Base-by-base conservation (phyloP, 2,113 vertebrate species). In the Chaenocephalus aceratus region DNA sequence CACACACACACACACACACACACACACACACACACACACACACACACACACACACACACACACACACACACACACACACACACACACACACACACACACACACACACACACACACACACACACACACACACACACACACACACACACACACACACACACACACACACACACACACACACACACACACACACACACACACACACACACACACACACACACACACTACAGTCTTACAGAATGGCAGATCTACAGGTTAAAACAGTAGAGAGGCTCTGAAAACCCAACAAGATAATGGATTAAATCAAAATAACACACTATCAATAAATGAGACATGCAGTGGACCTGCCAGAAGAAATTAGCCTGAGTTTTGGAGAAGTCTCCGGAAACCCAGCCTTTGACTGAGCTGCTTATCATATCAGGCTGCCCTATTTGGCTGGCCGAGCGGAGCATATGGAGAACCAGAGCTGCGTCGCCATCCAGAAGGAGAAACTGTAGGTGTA, bases 401-500 rank as follows among this genome's bases (percentile, higher is more conserved):
- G 79, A 86, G 80, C 82, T 80, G 72, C 79, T 89, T 82, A 87
- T 79, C 69, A 54, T 59, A 36, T 64, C 66, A 46, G 34, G 76
- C 82, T 83, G 91, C 53, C 83, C 87, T 83, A 79, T 81, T 88
- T 91, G 85, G 89, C 86, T 26, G 56, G 57, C 66, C 45, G 56
- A 77, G 58, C 68, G 53, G 68, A 89, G 61, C 88, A 91, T 90
- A 91, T 88, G 87, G 82, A 82, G 77, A 14, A 54, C 52, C 45
- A 75, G 36, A 86, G 86, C 74, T 54, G 78, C 0, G 53, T 64
- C 82, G 69, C 93, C 92, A 92, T 92, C 86, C 89, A 89, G 79
- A 72, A 26, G 65, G 69, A 72, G 81, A 79, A 59, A 88, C 82
- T 72, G 90, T 91, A 89, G 91, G 88, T 90, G 88, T 82, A 86